Conservation (phyloP, 1,140 invertebrate genomes). For the Alviniconcha marisindica region DNA sequence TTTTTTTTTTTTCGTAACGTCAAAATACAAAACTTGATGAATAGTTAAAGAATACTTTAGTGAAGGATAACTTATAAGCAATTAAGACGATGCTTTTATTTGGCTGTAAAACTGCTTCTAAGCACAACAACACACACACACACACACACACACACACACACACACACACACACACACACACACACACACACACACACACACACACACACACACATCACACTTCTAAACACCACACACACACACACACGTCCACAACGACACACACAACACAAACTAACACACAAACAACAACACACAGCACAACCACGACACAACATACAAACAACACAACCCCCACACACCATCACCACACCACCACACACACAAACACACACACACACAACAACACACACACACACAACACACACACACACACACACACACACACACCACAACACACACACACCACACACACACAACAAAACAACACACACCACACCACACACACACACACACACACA, state of each 20-base stretch:
- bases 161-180: slow-evolving; percentile 10
- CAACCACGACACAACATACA: too few species aligned
- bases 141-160: slow-evolving; percentile 12
- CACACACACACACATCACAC: slow-evolving; percentile 17
- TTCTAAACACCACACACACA: not conserved
- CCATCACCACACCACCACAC: not conserved
- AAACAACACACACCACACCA: too few species aligned
- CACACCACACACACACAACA: slow-evolving; percentile 18
- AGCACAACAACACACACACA: not conserved
- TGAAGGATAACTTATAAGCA: too few species aligned
- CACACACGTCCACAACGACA: not conserved
- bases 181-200: slow-evolving; percentile 4
- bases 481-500: slow-evolving; percentile 7
- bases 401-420: not conserved
- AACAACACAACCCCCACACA: not conserved
- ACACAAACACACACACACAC: slow-evolving; percentile 6
- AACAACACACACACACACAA: not conserved
- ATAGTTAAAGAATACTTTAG: too few species aligned
- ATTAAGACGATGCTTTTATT: too few species aligned
- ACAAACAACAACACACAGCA: not conserved
- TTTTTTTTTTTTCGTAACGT: too few species aligned
- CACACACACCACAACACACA: not conserved
- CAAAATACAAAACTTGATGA: too few species aligned
- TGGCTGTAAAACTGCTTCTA: too few species aligned
- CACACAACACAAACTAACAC: not conserved